Percentiles rank a stretch among this genome's conserved stretches.
phyloP scores from a whole-genome alignment of 35 echinoderm and acorn worm genomes.

The Apostichopus japonicus region DNA sequence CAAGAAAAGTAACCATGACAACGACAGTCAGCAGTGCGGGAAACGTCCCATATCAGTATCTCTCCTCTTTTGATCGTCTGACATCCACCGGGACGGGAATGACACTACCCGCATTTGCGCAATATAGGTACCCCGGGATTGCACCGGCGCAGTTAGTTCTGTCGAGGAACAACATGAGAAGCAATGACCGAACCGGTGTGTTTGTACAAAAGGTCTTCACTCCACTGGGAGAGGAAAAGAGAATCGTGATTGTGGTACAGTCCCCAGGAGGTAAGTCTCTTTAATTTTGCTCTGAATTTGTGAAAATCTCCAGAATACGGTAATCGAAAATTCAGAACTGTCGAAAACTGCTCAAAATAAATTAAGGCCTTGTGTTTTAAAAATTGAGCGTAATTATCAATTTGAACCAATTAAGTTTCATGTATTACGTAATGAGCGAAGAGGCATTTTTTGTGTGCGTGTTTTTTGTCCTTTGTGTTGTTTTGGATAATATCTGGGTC shows the following conservation, averaged over 20 bases:
- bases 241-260: background rate
- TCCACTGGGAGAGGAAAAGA: conserved; percentile 21
- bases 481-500: too few relatives aligned
- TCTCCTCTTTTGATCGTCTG: conserved; percentile 8
- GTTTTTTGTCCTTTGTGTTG: too few relatives aligned
- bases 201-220: conserved; percentile 5
- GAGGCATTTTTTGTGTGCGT: too few relatives aligned
- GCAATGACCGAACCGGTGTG: background rate
- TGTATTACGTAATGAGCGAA: too few relatives aligned
- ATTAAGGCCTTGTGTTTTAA: too few relatives aligned
- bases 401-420: too few relatives aligned
- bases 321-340: too few relatives aligned
- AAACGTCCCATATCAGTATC: conserved; percentile 4
- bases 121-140: background rate
- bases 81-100: background rate
- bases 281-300: background rate
- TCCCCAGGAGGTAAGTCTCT: conserved; percentile 15
- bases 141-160: background rate
- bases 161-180: background rate
- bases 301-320: too few relatives aligned
- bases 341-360: too few relatives aligned
- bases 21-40: conserved; percentile 10
- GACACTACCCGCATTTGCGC: background rate
- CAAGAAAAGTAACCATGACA: background rate
- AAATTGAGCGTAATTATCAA: too few relatives aligned